phyloP scores from a whole-genome alignment of 2,113 vertebrate species.

The Solea solea region DNA sequence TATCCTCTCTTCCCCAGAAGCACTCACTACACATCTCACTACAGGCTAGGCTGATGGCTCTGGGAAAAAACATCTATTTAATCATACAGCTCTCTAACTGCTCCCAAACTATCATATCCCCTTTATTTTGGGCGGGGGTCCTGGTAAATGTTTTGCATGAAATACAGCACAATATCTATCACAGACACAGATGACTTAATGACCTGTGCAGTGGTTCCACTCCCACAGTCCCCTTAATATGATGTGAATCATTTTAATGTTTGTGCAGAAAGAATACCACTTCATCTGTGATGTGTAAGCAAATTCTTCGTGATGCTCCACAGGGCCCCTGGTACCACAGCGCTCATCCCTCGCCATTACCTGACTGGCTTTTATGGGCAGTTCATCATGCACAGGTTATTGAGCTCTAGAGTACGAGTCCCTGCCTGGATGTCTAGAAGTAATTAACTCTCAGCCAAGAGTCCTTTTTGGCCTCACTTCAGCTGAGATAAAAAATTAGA shows the following conservation, averaged over 20 bases:
- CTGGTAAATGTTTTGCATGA: conserved; percentile 45
- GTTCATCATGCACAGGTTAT: conserved; percentile 81
- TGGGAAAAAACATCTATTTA: conserved; percentile 49
- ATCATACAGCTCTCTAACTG: conserved; percentile 19
- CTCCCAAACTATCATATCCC: conserved; percentile 34
- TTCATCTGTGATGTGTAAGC: conserved; percentile 80
- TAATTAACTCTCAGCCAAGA: conserved; percentile 83
- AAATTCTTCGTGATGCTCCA: conserved; percentile 69
- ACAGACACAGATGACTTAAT: conserved; percentile 42
- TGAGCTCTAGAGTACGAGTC: conserved; percentile 75
- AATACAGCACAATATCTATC: conserved; percentile 35
- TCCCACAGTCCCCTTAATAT: conserved; percentile 36
- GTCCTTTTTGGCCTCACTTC: conserved; percentile 78
- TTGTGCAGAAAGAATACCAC: conserved; percentile 67
- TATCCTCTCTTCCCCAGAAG: conserved; percentile 51
- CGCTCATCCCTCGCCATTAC: conserved; percentile 75
- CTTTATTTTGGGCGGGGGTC: conserved; percentile 9
- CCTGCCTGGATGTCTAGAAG: conserved; percentile 79
- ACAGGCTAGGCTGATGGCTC: conserved; percentile 35
- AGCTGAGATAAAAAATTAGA: conserved; percentile 70
- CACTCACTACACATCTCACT: conserved; percentile 35
- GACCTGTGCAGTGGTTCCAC: conserved; percentile 31
- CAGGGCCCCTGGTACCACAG: conserved; percentile 42
- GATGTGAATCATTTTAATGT: conserved; percentile 71
- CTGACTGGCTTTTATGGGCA: conserved; percentile 78